Evolutionary conservation across 2,888 invertebrate species (phyloP).

Genomic region (Iphiclides podalirius): DNA sequence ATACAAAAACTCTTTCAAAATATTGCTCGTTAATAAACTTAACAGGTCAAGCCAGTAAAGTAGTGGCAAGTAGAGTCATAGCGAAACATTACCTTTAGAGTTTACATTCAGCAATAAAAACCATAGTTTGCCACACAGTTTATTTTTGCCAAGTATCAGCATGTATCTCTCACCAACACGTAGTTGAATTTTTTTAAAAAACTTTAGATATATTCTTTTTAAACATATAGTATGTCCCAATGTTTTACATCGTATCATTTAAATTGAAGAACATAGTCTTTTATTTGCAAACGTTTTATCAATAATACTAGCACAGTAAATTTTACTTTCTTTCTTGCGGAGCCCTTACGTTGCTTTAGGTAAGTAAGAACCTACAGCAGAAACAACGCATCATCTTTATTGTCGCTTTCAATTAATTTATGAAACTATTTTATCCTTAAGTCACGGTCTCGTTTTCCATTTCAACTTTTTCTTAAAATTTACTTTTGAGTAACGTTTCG

Average conservation of each 20-base stretch:
- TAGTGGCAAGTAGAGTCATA: conserved; percentile 79
- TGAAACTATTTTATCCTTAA: conserved; percentile 43
- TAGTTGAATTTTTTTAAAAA: conserved; percentile 36
- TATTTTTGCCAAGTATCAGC: conserved; percentile 62
- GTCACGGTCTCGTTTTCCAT: conserved; percentile 49
- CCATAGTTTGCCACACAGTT: conserved; percentile 70
- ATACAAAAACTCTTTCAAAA: too few species aligned
- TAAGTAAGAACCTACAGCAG: conserved; percentile 74
- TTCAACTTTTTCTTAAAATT: conserved; percentile 41
- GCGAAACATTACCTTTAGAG: conserved; percentile 77
- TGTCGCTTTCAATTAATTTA: conserved; percentile 61
- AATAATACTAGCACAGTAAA: conserved; percentile 75
- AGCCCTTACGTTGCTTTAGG: conserved; percentile 79
- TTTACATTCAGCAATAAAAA: conserved; percentile 53
- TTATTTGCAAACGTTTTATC: conserved; percentile 52
- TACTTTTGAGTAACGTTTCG: conserved; percentile 77
- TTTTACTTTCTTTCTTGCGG: conserved; percentile 79
- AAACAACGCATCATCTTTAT: conserved; percentile 54
- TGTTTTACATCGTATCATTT: conserved; percentile 21
- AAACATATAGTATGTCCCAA: conserved; percentile 15
- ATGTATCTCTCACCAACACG: conserved; percentile 43
- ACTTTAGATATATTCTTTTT: conserved; percentile 14
- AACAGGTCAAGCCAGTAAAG: conserved; percentile 61
- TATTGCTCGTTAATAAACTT: too few species aligned
- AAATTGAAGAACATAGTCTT: conserved; percentile 38